Percentiles rank a stretch among this genome's conserved stretches.
Conservation (phyloP, 2,888 invertebrate species). For the Thymelicus acteon region DNA sequence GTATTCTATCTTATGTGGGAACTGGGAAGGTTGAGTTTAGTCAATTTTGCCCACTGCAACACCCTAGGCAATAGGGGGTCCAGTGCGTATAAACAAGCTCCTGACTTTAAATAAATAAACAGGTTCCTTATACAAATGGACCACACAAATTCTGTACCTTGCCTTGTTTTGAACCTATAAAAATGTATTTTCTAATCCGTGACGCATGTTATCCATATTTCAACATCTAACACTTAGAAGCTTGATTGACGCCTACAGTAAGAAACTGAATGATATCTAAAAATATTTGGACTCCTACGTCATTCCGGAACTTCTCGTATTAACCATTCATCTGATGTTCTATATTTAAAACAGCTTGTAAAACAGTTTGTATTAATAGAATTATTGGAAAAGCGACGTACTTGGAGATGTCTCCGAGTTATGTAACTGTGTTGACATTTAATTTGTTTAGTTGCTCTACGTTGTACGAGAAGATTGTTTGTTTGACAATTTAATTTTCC, state of each 20-base stretch:
- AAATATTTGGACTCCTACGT: constrained; percentile 13
- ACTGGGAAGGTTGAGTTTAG: too few species aligned
- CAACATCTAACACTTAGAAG: constrained; percentile 5
- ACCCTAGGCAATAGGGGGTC: too few species aligned
- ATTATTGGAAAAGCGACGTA: not conserved
- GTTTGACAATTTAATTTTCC: too few species aligned
- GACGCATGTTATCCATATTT: constrained; percentile 6
- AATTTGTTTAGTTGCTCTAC: too few species aligned
- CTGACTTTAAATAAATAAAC: too few species aligned
- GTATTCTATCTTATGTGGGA: too few species aligned
- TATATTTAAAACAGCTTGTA: constrained; percentile 2
- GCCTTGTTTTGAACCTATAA: not conserved
- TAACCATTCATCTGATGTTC: not conserved
- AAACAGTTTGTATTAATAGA: not conserved
- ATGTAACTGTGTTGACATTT: too few species aligned
- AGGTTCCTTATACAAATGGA: too few species aligned
- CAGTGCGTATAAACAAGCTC: too few species aligned
- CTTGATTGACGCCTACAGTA: constrained; percentile 13
- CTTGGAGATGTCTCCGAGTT: too few species aligned
- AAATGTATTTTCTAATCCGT: not conserved
- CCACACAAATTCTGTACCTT: not conserved
- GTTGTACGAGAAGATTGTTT: too few species aligned
- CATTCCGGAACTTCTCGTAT: not conserved
- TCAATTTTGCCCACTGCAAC: too few species aligned
- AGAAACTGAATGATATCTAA: constrained; percentile 1